Percentiles rank a stretch among this genome's conserved stretches.
These are phyloP conservation scores for Telmatochromis brichardi DNA, from an alignment of 2,113 vertebrate genomes.

Conservation along the genomic window DNA sequence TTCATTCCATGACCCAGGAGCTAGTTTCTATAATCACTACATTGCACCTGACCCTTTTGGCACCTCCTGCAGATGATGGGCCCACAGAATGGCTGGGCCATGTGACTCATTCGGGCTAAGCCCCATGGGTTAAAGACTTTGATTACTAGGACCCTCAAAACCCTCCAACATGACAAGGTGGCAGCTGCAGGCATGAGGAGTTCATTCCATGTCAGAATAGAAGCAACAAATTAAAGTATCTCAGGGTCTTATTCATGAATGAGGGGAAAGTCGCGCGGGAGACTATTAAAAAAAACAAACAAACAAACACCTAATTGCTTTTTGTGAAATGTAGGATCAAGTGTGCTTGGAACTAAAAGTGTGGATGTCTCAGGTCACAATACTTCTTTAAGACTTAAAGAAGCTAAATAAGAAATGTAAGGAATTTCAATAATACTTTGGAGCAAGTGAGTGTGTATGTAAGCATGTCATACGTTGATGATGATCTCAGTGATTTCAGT, in stretches of 20 bases:
- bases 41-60: neutral
- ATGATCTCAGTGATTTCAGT: conserved; percentile 79
- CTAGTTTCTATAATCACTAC: neutral
- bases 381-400: neutral
- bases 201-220: neutral
- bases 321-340: neutral
- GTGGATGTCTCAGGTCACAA: neutral
- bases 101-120: neutral
- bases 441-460: neutral
- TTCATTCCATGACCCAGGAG: neutral
- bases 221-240: neutral
- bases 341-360: neutral
- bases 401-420: neutral
- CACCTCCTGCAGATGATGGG: neutral
- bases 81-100: neutral
- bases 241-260: neutral
- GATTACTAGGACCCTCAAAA: neutral
- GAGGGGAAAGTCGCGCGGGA: neutral
- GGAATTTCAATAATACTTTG: neutral
- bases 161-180: neutral
- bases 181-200: neutral
- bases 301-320: neutral
- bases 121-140: neutral
- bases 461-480: conserved; percentile 73
- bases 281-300: rapidly evolving